Evolutionary conservation across 2,888 invertebrate genomes (phyloP).

Genomic region (Spisula subtruncata): DNA sequence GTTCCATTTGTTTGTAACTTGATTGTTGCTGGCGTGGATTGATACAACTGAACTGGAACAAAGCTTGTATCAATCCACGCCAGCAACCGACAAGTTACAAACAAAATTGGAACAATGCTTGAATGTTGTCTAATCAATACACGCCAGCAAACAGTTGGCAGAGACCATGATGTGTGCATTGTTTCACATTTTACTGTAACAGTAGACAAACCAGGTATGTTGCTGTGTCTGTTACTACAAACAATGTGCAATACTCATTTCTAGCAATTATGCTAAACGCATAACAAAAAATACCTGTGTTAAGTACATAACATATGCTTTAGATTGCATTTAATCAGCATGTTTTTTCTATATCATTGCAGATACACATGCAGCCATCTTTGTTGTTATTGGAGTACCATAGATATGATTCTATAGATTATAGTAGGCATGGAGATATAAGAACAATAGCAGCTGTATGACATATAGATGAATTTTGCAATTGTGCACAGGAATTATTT

Average conservation of each 20-base stretch:
- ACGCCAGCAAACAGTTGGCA: neutral
- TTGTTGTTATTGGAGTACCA: neutral
- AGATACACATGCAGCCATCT: neutral
- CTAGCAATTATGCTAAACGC: neutral
- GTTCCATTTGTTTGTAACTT: too few species aligned
- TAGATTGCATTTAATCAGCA: neutral
- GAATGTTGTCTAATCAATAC: too few species aligned
- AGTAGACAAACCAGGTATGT: neutral
- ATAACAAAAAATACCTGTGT: neutral
- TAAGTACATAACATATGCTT: neutral
- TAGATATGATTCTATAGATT: neutral
- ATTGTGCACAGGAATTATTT: too few species aligned
- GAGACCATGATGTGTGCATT: neutral
- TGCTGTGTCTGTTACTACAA: neutral
- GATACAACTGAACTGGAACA: too few species aligned
- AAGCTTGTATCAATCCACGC: too few species aligned
- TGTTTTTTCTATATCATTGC: too few species aligned
- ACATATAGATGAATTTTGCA: too few species aligned
- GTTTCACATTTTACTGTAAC: neutral
- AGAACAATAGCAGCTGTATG: too few species aligned
- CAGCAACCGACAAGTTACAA: too few species aligned
- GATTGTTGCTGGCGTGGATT: too few species aligned
- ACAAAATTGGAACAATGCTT: too few species aligned
- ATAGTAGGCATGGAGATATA: too few species aligned
- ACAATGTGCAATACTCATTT: constrained; percentile 9